Conservation (phyloP, 2,113 vertebrate genomes). For the Nanorana parkeri region DNA sequence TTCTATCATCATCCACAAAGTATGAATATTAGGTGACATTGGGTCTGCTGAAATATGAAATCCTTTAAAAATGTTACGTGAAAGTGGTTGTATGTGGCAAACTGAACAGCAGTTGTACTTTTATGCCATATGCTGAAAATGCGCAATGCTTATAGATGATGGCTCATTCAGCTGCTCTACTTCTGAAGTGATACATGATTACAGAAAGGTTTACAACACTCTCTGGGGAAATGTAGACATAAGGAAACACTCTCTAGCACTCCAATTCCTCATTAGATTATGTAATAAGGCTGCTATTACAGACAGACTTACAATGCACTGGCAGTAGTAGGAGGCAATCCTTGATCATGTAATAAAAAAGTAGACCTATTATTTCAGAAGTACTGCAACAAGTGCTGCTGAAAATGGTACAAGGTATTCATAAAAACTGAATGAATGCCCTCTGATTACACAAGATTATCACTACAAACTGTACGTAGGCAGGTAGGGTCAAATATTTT, state of each 20-base stretch:
- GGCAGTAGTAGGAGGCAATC: background rate
- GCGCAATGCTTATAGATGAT: background rate
- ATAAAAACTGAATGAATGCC: too few species aligned
- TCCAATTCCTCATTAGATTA: background rate
- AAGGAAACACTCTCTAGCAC: conserved; percentile 9
- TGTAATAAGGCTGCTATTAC: conserved; percentile 4
- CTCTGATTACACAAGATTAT: too few species aligned
- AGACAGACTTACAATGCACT: background rate
- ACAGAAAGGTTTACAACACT: background rate
- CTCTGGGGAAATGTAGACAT: conserved; percentile 3
- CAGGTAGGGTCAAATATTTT: too few species aligned
- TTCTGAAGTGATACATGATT: conserved; percentile 16
- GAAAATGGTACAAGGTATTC: too few species aligned
- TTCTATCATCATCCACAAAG: too few species aligned
- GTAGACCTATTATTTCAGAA: background rate
- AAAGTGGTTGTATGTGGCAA: background rate
- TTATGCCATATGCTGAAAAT: background rate
- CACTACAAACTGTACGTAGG: too few species aligned
- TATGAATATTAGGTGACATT: too few species aligned
- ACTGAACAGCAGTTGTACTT: background rate
- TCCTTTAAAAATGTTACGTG: background rate
- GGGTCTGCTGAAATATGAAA: background rate
- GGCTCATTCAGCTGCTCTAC: conserved; percentile 13
- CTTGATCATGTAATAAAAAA: conserved; percentile 15
- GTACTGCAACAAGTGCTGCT: background rate